Conservation (phyloP, 2,888 invertebrate species). For the Acronicta psi region DNA sequence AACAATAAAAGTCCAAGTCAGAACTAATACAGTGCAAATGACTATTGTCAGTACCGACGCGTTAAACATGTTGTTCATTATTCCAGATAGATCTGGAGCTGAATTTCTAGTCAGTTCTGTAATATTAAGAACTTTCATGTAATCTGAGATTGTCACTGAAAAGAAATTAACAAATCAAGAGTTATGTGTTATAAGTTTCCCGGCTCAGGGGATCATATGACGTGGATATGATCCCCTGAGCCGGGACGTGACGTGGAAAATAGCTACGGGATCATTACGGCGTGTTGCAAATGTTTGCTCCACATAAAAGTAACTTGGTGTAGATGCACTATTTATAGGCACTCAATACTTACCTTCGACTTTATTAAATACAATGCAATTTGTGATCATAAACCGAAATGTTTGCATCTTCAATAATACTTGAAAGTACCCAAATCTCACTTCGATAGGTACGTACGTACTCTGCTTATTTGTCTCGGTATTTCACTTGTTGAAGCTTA, state of each 20-base stretch:
- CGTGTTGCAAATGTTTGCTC: too few relatives aligned
- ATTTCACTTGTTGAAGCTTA: background rate
- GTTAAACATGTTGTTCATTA: conserved; percentile 60
- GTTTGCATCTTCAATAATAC: background rate
- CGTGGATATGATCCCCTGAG: too few relatives aligned
- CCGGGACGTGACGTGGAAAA: too few relatives aligned
- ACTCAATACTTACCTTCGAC: conserved; percentile 4
- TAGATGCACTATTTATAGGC: too few relatives aligned
- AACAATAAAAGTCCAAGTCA: conserved; percentile 57
- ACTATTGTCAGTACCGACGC: conserved; percentile 60
- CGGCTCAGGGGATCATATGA: too few relatives aligned
- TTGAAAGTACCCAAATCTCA: background rate
- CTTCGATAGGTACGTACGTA: too few relatives aligned
- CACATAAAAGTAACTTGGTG: too few relatives aligned
- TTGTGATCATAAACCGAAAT: background rate
- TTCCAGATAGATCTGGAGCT: conserved; percentile 54
- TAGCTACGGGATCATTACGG: too few relatives aligned
- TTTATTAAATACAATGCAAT: background rate
- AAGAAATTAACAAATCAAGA: background rate
- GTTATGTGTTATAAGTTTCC: background rate
- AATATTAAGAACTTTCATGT: background rate
- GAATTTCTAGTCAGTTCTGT: conserved; percentile 30
- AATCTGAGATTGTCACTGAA: background rate
- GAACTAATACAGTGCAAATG: conserved; percentile 56
- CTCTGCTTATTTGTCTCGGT: background rate